phyloP scores from a whole-genome alignment of 2,113 vertebrate genomes.

The Neodontobutis hainanensis region DNA sequence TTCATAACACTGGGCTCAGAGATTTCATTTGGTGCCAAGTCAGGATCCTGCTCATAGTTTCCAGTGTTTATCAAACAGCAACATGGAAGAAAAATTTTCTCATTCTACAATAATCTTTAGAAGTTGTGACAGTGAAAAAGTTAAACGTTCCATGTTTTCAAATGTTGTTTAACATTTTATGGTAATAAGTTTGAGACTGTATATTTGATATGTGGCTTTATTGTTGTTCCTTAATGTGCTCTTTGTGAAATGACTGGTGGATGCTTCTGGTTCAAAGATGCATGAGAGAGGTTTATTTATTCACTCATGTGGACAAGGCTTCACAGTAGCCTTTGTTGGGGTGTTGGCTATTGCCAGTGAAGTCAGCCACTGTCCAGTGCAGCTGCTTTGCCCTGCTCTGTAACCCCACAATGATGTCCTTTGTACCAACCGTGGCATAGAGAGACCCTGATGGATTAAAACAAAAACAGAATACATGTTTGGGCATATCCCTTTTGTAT shows the following conservation, averaged over 20 bases:
- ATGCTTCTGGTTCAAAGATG: slow-evolving; percentile 54
- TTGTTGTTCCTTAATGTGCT: slow-evolving; percentile 51
- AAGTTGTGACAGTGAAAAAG: neutral
- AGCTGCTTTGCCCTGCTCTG: slow-evolving; percentile 73
- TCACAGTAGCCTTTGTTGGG: slow-evolving; percentile 71
- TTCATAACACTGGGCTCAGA: neutral
- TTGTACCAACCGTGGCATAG: slow-evolving; percentile 60
- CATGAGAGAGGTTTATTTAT: slow-evolving; percentile 70
- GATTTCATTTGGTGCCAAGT: neutral
- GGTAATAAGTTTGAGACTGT: too few species aligned
- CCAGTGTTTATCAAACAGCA: neutral
- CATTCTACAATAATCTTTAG: neutral
- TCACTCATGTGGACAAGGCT: slow-evolving; percentile 54
- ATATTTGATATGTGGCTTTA: slow-evolving; percentile 5
- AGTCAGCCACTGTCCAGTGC: slow-evolving; percentile 75
- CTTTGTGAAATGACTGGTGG: slow-evolving; percentile 45
- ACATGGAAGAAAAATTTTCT: neutral
- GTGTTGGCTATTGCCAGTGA: slow-evolving; percentile 60
- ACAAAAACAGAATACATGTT: slow-evolving; percentile 52
- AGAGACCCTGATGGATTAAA: slow-evolving; percentile 44
- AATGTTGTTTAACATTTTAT: too few species aligned
- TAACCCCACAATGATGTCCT: slow-evolving; percentile 72
- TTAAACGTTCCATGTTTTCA: neutral
- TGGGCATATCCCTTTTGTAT: slow-evolving; percentile 34
- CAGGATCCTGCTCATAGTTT: neutral